These are phyloP conservation scores for Syngnathus typhle DNA, from an alignment of 2,113 vertebrate genomes.

Conservation along the genomic window DNA sequence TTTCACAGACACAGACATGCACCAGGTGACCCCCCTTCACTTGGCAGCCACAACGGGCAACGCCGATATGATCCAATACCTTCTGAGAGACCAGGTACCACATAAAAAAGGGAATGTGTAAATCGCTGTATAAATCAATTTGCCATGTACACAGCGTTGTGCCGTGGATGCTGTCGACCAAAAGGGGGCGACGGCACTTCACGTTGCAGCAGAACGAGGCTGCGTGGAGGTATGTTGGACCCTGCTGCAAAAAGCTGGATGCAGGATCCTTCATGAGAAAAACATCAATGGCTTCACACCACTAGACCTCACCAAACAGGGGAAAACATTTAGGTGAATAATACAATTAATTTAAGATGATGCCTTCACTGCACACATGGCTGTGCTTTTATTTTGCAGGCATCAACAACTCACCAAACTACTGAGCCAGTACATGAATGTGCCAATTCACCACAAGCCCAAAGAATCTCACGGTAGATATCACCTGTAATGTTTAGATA, in stretches of 20 bases:
- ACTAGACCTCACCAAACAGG: conserved; percentile 69
- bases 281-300: conserved; percentile 67
- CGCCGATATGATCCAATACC: conserved; percentile 67
- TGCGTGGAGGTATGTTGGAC: conserved; percentile 72
- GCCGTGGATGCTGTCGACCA: conserved; percentile 64
- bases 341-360: not conserved
- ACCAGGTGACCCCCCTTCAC: conserved; percentile 69
- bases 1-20: conserved; percentile 71
- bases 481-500: conserved; percentile 1
- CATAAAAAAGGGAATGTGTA: not conserved
- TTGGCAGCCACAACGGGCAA: conserved; percentile 73
- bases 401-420: conserved; percentile 74
- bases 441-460: conserved; percentile 63
- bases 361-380: not conserved
- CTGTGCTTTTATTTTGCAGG: conserved; percentile 54
- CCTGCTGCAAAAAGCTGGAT: conserved; percentile 66
- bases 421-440: conserved; percentile 59
- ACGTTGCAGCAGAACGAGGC: conserved; percentile 72
- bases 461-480: conserved; percentile 65
- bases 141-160: conserved; percentile 63
- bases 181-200: conserved; percentile 70
- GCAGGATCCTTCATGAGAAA: conserved; percentile 62
- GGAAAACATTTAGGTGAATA: conserved; percentile 70
- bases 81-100: conserved; percentile 66
- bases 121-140: not conserved